These are phyloP conservation scores for Drosophila fungiperda DNA, from an alignment of 2,888 invertebrate genomes.

Conservation along the genomic window DNA sequence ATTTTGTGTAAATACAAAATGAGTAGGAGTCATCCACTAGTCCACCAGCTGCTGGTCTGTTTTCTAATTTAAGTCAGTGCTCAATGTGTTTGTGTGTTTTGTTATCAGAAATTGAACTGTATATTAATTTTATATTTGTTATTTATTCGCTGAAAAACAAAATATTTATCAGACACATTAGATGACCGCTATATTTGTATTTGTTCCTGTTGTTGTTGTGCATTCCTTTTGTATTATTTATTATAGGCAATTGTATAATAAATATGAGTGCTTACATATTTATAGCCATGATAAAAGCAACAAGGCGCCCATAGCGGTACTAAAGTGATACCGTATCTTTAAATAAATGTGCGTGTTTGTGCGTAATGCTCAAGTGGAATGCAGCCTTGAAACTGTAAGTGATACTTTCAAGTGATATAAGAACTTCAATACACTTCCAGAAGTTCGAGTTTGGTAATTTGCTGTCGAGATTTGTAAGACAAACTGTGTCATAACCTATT, in stretches of 20 bases:
- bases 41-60: background rate
- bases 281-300: conserved; percentile 64
- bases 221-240: conserved; percentile 35
- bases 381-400: background rate
- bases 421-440: background rate
- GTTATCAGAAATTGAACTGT: conserved; percentile 35
- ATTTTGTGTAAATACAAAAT: background rate
- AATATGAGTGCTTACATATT: conserved; percentile 49
- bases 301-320: conserved; percentile 19
- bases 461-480: too few relatives aligned
- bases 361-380: conserved; percentile 3
- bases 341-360: background rate
- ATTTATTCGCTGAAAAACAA: conserved; percentile 30
- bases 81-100: background rate
- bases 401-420: conserved; percentile 14
- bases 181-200: conserved; percentile 33
- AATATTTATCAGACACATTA: conserved; percentile 45
- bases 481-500: background rate
- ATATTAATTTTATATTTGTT: conserved; percentile 30
- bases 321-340: conserved; percentile 35
- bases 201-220: conserved; percentile 1
- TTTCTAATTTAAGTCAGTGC: conserved; percentile 32
- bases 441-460: background rate
- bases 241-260: conserved; percentile 56
- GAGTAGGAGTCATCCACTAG: background rate